Evolutionary conservation across 2,888 invertebrate genomes (phyloP).

Genomic region (Drosophila neoperkinsi): DNA sequence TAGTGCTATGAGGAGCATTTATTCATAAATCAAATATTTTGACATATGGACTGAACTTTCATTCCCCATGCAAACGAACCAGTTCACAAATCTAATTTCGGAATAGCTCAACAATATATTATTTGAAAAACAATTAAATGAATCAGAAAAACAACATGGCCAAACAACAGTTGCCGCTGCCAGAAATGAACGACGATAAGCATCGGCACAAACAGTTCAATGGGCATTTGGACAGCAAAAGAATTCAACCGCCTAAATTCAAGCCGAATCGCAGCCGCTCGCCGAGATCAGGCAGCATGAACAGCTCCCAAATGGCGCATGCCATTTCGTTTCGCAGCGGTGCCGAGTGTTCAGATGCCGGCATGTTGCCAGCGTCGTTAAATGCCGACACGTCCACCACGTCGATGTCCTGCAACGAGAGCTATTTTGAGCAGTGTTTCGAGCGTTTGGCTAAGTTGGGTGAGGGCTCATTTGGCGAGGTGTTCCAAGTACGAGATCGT

Average conservation of each 20-base stretch:
- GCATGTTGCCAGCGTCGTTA: slow-evolving; percentile 75
- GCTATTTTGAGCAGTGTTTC: slow-evolving; percentile 90
- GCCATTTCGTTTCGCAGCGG: slow-evolving; percentile 82
- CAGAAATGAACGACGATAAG: slow-evolving; percentile 78
- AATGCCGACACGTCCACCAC: slow-evolving; percentile 2
- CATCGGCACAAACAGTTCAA: slow-evolving; percentile 75
- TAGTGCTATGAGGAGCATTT: not conserved
- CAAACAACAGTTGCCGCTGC: slow-evolving; percentile 70
- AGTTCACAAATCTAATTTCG: slow-evolving; percentile 20
- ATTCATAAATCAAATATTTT: not conserved
- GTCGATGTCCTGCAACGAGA: slow-evolving; percentile 78
- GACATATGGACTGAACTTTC: slow-evolving; percentile 23
- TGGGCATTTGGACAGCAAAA: slow-evolving; percentile 68
- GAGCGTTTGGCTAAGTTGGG: slow-evolving; percentile 88
- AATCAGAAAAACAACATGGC: slow-evolving; percentile 37
- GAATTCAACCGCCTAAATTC: slow-evolving; percentile 81
- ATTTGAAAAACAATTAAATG: slow-evolving; percentile 51
- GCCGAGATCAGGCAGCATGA: slow-evolving; percentile 51
- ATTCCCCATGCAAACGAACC: slow-evolving; percentile 17
- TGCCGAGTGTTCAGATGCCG: slow-evolving; percentile 56
- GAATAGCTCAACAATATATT: slow-evolving; percentile 19
- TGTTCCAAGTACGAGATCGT: slow-evolving; percentile 88
- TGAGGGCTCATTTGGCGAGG: slow-evolving; percentile 91
- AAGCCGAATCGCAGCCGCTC: slow-evolving; percentile 82
- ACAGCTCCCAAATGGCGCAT: slow-evolving; percentile 74